Evolutionary conservation across 2,113 vertebrate species (phyloP).

Genomic region (Psilopsiagon aurifrons): DNA sequence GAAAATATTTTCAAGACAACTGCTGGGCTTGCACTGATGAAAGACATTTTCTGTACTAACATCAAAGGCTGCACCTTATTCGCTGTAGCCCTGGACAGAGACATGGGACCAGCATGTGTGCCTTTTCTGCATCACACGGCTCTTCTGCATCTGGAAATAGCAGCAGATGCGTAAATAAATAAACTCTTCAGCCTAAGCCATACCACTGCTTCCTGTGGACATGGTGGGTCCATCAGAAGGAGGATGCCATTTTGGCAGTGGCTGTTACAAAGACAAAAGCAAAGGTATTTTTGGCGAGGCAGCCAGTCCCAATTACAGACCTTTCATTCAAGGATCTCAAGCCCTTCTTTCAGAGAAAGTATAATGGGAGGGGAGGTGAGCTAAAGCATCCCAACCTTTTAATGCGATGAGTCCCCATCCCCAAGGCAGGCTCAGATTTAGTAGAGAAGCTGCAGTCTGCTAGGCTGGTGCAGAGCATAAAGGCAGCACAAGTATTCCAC

Average conservation of each 20-base stretch:
- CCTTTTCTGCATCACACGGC: background rate
- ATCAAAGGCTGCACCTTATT: background rate
- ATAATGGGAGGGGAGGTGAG: background rate
- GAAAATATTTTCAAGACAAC: slow-evolving; percentile 1
- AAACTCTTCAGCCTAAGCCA: background rate
- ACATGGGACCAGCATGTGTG: accelerated
- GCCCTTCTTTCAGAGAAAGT: background rate
- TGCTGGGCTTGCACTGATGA: background rate
- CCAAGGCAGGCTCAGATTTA: background rate
- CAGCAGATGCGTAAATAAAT: background rate
- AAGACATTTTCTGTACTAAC: background rate
- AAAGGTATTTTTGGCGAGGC: background rate
- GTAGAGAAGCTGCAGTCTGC: background rate
- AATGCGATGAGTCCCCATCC: background rate
- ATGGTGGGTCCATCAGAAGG: accelerated
- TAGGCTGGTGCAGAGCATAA: background rate
- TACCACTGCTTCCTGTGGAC: background rate
- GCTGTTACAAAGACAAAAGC: background rate
- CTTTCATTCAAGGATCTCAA: background rate
- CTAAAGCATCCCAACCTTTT: background rate
- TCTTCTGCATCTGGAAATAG: background rate
- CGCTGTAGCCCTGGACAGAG: background rate
- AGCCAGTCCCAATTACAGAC: background rate
- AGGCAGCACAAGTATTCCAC: background rate
- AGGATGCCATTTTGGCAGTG: background rate